Percentiles rank a stretch among this genome's conserved stretches.
phyloP scores from a whole-genome alignment of 2,888 invertebrate species.

The Drosophila sordidapex region DNA sequence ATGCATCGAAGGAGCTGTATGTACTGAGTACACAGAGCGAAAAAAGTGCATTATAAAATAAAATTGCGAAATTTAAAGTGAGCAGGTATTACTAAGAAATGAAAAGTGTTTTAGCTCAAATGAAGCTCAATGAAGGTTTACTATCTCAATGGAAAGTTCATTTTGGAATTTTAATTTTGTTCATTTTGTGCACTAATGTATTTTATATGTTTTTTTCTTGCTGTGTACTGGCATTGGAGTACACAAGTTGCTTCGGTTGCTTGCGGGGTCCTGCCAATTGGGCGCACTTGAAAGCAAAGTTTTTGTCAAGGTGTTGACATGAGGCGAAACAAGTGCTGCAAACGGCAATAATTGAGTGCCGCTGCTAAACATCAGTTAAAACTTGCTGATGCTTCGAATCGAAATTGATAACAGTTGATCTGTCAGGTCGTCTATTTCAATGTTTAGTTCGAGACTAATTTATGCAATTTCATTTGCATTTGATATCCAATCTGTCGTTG shows the following conservation, averaged over 20 bases:
- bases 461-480: slow-evolving; percentile 52
- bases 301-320: slow-evolving; percentile 68
- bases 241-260: slow-evolving; percentile 15
- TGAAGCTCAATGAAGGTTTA: too few species aligned
- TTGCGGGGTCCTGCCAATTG: slow-evolving; percentile 42
- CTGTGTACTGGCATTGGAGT: slow-evolving; percentile 10
- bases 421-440: neutral
- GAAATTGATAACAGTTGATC: neutral
- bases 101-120: neutral
- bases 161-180: neutral
- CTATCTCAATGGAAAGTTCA: too few species aligned
- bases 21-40: neutral
- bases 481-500: slow-evolving; percentile 35
- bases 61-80: neutral
- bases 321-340: slow-evolving; percentile 16
- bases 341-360: slow-evolving; percentile 35
- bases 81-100: neutral
- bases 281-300: slow-evolving; percentile 53
- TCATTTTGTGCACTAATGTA: neutral
- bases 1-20: slow-evolving; percentile 56
- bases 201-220: neutral
- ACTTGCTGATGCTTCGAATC: neutral
- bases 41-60: neutral
- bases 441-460: slow-evolving; percentile 28
- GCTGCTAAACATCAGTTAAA: neutral